Evolutionary conservation across 1,140 invertebrate genomes (phyloP), one percentile per base, ranked within the genome.

Genomic region (Bombus confusus): DNA sequence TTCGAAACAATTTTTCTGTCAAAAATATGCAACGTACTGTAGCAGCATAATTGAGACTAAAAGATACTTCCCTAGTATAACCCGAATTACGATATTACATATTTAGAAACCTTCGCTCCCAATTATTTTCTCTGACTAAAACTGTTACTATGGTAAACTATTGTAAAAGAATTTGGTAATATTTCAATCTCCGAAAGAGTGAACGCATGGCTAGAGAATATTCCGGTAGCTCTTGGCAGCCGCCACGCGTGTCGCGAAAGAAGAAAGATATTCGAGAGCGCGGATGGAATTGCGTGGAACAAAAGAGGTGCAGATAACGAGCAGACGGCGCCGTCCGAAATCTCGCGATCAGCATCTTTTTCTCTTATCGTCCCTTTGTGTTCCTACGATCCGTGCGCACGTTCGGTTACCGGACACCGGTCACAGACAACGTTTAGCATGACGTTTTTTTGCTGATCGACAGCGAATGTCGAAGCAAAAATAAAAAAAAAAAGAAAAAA

Each of bases 341-440:
- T 79, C 76, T 84, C 52, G 76, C 52, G 39, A 84, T 84, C 83
- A 84, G 83, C 83, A 80, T 84, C 83, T 84, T 84, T 72, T 69
- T 59, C 37, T 31, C 47, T 84, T 84, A 84, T 84, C 83, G 34
- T 80, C 10, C 52, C 10, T 47, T 78, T 28, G 75, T 66, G 66
- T 69, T 69, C 47, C 43, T 69, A 52, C 37, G 75, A 13, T 76
- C 43, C 34, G 74, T n/a, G 81, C 62, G 75, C 83, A 84, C 83
- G 76, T 84, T 84, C 68, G 66, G 83, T 47, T 18, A 84, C 39
- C 83, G 76, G 83, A 84, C 76, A 84, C 83, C 83, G 66, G 22
- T 62, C 22, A 57, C 39, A 62, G 22, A 72, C 47, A 69, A 71
- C 64, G 66, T n/a, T 62, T 62, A 28, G 37, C 62, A 22, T 31